phyloP scores from a whole-genome alignment of 2,113 vertebrate genomes.

The Atrichornis clamosus region DNA sequence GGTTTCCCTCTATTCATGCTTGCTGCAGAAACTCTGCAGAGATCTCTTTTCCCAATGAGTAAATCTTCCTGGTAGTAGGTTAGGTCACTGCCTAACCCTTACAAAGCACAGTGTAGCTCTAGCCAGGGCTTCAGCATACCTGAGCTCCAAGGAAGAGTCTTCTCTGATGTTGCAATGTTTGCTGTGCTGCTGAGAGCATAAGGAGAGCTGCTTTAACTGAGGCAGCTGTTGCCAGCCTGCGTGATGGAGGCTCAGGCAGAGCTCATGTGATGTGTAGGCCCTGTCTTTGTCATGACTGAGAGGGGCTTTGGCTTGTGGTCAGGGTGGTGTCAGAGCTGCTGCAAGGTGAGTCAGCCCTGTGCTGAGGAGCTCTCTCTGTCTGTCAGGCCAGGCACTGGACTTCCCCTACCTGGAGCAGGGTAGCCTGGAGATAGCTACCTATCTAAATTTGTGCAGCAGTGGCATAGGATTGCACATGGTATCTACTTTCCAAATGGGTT shows the following conservation, averaged over 20 bases:
- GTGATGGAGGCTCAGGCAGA: not conserved
- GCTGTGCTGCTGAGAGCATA: not conserved
- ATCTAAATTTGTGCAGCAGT: not conserved
- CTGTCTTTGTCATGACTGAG: not conserved
- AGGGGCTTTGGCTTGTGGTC: not conserved
- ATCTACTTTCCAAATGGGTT: not conserved
- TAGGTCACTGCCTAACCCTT: not conserved
- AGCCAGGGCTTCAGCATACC: not conserved
- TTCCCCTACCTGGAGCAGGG: not conserved
- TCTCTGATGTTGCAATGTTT: not conserved
- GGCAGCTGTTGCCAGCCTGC: not conserved
- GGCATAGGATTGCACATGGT: not conserved
- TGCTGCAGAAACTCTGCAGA: not conserved
- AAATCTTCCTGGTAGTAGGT: not conserved
- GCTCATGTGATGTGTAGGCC: fast-evolving
- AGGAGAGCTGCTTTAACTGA: not conserved
- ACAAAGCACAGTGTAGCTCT: not conserved
- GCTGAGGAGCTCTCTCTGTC: not conserved
- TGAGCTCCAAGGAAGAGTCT: not conserved
- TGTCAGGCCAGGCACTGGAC: not conserved
- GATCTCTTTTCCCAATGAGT: not conserved
- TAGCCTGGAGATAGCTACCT: not conserved
- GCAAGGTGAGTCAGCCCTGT: not conserved
- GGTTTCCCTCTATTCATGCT: not conserved
- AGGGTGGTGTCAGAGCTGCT: not conserved